A percentile compares a stretch with the other conserved stretches of the same genome.
Evolutionary conservation across 1,140 invertebrate species (phyloP).

Genomic region (Papilio machaon): DNA sequence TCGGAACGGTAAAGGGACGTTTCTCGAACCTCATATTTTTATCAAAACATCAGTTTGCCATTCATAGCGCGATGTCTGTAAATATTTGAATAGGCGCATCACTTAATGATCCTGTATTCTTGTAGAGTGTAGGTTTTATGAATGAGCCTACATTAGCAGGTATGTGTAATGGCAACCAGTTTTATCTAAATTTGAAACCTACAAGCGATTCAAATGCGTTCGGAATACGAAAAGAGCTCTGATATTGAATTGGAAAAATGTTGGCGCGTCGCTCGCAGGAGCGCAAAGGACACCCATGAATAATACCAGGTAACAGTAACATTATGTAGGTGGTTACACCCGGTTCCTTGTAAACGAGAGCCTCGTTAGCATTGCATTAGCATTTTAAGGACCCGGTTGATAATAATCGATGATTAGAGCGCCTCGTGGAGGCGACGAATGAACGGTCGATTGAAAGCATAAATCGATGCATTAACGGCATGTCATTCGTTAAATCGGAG

Average conservation of each 20-base stretch:
- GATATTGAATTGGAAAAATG: constrained; percentile 35
- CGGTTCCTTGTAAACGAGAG: constrained; percentile 20
- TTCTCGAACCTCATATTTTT: constrained; percentile 48
- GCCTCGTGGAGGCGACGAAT: constrained; percentile 37
- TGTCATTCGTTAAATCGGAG: constrained; percentile 48
- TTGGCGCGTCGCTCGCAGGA: constrained; percentile 29
- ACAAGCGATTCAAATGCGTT: constrained; percentile 28
- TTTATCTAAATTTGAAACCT: constrained; percentile 13
- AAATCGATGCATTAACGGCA: constrained; percentile 55
- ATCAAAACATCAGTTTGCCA: constrained; percentile 35
- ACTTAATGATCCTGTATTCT: constrained; percentile 21
- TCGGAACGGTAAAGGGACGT: constrained; percentile 46
- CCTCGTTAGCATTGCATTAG: constrained; percentile 33
- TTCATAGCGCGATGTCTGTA: constrained; percentile 28
- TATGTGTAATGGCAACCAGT: constrained; percentile 4
- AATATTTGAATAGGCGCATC: constrained; percentile 12
- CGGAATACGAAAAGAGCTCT: constrained; percentile 30
- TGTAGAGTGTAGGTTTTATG: background rate
- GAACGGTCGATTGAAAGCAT: constrained; percentile 48
- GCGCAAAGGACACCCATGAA: constrained; percentile 36
- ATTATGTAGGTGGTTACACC: constrained; percentile 31
- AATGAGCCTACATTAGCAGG: background rate
- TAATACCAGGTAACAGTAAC: constrained; percentile 37
- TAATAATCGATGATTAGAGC: constrained; percentile 37
- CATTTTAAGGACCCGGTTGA: constrained; percentile 33